Percentiles rank a stretch among this genome's conserved stretches.
These are phyloP conservation scores for Monodelphis domestica DNA, from an alignment of 2,797 vertebrate genomes.

Conservation along the genomic window DNA sequence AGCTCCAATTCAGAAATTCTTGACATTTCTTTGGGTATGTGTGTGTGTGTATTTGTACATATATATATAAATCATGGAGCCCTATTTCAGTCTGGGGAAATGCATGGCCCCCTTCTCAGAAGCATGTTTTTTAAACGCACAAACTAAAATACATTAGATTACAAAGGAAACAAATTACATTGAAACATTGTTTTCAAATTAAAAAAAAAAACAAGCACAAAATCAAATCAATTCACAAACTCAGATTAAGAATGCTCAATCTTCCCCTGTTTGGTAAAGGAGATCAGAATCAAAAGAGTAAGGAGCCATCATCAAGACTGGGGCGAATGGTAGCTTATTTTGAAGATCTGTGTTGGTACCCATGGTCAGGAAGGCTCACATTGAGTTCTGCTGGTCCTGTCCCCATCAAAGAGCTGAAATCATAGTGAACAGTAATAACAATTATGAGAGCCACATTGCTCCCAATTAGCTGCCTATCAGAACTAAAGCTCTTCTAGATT, in stretches of 20 bases:
- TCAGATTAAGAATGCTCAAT: not conserved
- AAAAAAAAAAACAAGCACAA: not conserved
- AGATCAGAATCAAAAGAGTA: not conserved
- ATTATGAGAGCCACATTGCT: not conserved
- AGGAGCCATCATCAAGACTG: not conserved
- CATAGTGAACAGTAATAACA: not conserved
- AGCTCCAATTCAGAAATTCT: not conserved
- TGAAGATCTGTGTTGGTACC: not conserved
- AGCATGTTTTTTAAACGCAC: not conserved
- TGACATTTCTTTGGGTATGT: not conserved
- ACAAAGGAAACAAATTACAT: not conserved
- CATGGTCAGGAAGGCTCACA: not conserved
- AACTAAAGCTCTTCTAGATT: conserved; percentile 48
- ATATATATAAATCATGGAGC: not conserved
- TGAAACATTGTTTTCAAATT: not conserved
- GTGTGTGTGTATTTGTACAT: too few relatives aligned
- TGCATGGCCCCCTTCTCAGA: not conserved
- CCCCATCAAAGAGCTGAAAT: not conserved
- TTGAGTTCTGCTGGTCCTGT: not conserved
- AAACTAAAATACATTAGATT: not conserved
- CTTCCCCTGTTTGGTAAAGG: not conserved
- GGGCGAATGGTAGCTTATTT: not conserved
- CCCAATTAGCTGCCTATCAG: not conserved
- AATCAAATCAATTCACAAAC: not conserved
- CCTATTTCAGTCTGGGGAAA: not conserved